Base-by-base conservation (phyloP, 2,888 invertebrate species). In the Dusona sp. region DNA sequence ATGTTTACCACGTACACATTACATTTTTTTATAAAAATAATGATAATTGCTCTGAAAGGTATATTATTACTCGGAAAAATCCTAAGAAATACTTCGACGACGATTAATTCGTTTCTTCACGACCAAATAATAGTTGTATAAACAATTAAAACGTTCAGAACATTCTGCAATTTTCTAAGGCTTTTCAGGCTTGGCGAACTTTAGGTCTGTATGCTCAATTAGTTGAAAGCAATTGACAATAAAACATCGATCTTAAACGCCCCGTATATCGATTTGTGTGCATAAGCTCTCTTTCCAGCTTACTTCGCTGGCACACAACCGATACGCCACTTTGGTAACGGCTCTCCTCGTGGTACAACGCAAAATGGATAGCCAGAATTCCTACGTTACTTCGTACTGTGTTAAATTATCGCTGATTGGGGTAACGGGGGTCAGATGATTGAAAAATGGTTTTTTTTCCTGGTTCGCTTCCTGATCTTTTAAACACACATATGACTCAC, bases 261-360 rank as follows among this genome's bases (percentile, higher is more conserved):
- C 48, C 29, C 29, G 48, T 25, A 48, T 19, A 13, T 36, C 48
- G 22, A 22, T 25, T 33, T 70, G 77, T 64, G 61, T 82, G 78
- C 54, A 82, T 48, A 36, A 48, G 57, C 78, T 73, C 75, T 78
- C 73, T 82, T 72, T 61, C 72, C 75, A 48, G 42, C 73, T 73
- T 73, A 64, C 67, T 82, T 64, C 48, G 64, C 48, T 74, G 78
- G 82, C 61, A 48, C 70, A 80, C 75, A 84, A 84, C 72, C 79
- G 84, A 80, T 80, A 72, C 67, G 85, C 67, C 78, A 83, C 82
- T 61, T 67, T 78, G 85, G 79, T 83, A 85, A 85, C 85, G 85
- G 82, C 74, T 75, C 64, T 83, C 85, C 38, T 74, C 73, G 67
- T 64, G 73, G 70, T 79, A 85, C 74, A 79, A 70, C 74, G 83